These are phyloP conservation scores for Hylaea fasciaria DNA, from an alignment of 2,888 invertebrate species.

Conservation along the genomic window DNA sequence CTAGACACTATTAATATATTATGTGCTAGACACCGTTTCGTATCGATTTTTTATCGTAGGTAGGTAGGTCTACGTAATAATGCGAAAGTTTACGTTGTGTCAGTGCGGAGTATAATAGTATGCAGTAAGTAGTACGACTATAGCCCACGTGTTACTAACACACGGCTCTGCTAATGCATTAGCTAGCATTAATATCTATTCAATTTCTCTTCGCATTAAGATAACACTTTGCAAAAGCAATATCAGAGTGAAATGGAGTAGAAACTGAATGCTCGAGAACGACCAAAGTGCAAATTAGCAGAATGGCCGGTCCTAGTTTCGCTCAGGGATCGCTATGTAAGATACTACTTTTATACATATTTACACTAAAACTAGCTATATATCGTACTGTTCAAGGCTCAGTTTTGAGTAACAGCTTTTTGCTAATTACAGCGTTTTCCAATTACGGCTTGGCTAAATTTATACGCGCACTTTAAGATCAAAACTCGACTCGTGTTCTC, in stretches of 20 bases:
- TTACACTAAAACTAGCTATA: conserved; percentile 5
- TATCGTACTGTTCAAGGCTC: not conserved
- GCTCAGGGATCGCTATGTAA: conserved; percentile 18
- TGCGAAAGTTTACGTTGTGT: too few species aligned
- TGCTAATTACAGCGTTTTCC: conserved; percentile 6
- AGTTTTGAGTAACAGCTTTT: not conserved
- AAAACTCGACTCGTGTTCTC: conserved; percentile 22
- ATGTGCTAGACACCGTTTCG: too few species aligned
- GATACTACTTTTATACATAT: conserved; percentile 14
- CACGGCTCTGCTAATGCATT: not conserved
- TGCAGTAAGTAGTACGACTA: too few species aligned
- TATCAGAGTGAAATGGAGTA: conserved; percentile 32
- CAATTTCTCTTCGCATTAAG: conserved; percentile 27
- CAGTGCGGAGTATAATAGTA: too few species aligned
- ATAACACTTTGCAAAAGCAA: conserved; percentile 31
- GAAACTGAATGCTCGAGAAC: conserved; percentile 33
- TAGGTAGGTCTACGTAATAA: too few species aligned
- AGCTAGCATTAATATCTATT: conserved; percentile 21
- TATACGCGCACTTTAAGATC: conserved; percentile 30
- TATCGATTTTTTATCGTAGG: too few species aligned
- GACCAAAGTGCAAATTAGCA: conserved; percentile 28
- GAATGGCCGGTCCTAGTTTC: conserved; percentile 27
- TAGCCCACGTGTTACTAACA: not conserved
- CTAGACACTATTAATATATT: too few species aligned
- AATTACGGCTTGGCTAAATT: conserved; percentile 4